phyloP scores from a whole-genome alignment of 2,797 vertebrate genomes.

The Propithecus deckenii region DNA sequence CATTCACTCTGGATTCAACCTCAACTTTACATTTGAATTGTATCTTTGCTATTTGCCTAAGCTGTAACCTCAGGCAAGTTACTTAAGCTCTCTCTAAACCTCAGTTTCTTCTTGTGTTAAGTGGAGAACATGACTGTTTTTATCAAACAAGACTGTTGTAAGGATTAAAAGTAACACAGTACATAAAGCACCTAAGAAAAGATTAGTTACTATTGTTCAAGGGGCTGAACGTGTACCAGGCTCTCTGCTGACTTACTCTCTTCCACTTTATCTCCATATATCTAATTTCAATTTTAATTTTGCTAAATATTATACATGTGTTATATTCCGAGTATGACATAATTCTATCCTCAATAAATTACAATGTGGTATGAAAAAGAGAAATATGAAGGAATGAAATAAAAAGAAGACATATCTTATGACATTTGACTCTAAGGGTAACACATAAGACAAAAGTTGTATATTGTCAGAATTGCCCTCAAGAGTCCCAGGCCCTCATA shows the following conservation, averaged over 20 bases:
- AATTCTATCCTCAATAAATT: constrained; percentile 44
- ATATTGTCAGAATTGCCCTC: not conserved
- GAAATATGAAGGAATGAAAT: not conserved
- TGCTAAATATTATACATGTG: constrained; percentile 51
- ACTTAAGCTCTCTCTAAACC: not conserved
- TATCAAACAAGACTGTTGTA: not conserved
- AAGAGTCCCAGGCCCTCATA: not conserved
- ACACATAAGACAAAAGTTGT: not conserved
- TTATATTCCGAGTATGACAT: constrained; percentile 2
- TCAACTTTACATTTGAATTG: not conserved
- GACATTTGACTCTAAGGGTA: not conserved
- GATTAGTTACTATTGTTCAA: not conserved
- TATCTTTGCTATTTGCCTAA: not conserved
- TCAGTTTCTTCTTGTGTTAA: not conserved
- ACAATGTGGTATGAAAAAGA: constrained; percentile 18
- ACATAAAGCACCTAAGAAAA: not conserved
- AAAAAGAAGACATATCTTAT: not conserved
- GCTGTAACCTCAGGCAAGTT: not conserved
- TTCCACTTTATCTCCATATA: constrained; percentile 4
- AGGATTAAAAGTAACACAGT: not conserved
- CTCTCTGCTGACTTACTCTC: not conserved
- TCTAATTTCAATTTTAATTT: constrained; percentile 53
- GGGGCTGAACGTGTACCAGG: not conserved
- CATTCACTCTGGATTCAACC: not conserved
- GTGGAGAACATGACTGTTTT: not conserved